Evolutionary conservation across 30 jellyfish, hydroid and myxozoan species (phyloP).

Genomic region (Nemopilema nomurai): DNA sequence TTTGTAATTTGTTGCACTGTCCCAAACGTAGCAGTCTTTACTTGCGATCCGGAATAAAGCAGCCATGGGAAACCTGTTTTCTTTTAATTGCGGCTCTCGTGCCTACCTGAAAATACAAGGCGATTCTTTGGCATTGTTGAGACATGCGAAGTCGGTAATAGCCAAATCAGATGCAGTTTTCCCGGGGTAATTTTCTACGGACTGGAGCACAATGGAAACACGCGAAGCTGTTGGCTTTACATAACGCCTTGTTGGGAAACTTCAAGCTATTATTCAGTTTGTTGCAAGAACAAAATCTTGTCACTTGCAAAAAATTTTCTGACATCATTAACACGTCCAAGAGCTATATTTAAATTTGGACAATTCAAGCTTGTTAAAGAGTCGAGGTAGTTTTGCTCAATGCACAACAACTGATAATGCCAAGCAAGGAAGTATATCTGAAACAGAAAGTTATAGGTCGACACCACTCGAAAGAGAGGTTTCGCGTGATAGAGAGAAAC

Average conservation of each 20-base stretch:
- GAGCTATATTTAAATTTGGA: background rate
- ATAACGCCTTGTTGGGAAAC: background rate
- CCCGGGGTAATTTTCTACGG: background rate
- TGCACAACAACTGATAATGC: background rate
- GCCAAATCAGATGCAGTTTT: background rate
- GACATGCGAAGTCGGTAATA: background rate
- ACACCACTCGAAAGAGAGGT: background rate
- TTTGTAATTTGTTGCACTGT: too few species aligned
- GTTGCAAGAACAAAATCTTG: too few species aligned
- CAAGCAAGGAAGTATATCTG: background rate
- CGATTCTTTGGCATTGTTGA: background rate
- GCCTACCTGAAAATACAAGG: background rate
- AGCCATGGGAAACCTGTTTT: too few species aligned
- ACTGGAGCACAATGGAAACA: background rate
- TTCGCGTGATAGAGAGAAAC: constrained; percentile 33
- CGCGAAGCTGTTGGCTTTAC: background rate
- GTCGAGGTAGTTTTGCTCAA: background rate
- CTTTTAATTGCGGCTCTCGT: background rate
- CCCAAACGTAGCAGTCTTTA: background rate
- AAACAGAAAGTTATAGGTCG: constrained; percentile 6
- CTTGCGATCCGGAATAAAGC: background rate
- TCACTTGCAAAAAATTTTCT: too few species aligned
- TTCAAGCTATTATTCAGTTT: too few species aligned
- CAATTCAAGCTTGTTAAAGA: background rate
- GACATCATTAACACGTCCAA: background rate